Percentiles rank a stretch among this genome's conserved stretches.
Conservation (phyloP, 2,888 invertebrate genomes). For the Troglohyphantes excavatus region DNA sequence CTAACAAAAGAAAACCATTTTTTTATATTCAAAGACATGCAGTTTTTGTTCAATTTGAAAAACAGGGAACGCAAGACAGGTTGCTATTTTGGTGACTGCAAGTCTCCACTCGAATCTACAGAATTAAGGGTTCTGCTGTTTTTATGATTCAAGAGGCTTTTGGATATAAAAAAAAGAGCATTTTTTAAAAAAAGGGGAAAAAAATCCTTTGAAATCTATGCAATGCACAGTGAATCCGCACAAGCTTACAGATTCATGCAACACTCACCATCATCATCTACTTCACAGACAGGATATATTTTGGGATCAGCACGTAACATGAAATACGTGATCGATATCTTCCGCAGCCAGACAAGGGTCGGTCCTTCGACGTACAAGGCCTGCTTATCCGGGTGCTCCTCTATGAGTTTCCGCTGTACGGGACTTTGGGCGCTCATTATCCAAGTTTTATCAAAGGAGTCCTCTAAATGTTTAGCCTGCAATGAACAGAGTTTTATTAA, state of each 20-base stretch:
- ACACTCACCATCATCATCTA: conserved; percentile 85
- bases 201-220: too few relatives aligned
- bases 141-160: not conserved
- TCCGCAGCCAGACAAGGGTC: conserved; percentile 89
- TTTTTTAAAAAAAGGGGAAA: too few relatives aligned
- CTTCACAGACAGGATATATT: conserved; percentile 83
- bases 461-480: conserved; percentile 88
- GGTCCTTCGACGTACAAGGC: conserved; percentile 93
- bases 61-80: too few relatives aligned
- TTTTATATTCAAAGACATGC: too few relatives aligned
- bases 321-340: conserved; percentile 91
- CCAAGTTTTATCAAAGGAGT: conserved; percentile 94
- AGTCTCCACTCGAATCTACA: too few relatives aligned
- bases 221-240: too few relatives aligned
- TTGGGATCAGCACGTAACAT: conserved; percentile 89
- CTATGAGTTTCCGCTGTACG: conserved; percentile 88
- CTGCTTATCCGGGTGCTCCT: conserved; percentile 85
- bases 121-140: not conserved
- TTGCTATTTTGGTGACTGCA: too few relatives aligned
- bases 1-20: too few relatives aligned
- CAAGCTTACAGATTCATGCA: not conserved
- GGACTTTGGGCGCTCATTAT: conserved; percentile 93
- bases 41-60: too few relatives aligned
- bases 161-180: too few relatives aligned
- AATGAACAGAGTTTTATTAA: too few relatives aligned